Evolutionary conservation across 2,888 invertebrate species (phyloP), one percentile per base, ranked within the genome.

Genomic region (Coremacera marginata): DNA sequence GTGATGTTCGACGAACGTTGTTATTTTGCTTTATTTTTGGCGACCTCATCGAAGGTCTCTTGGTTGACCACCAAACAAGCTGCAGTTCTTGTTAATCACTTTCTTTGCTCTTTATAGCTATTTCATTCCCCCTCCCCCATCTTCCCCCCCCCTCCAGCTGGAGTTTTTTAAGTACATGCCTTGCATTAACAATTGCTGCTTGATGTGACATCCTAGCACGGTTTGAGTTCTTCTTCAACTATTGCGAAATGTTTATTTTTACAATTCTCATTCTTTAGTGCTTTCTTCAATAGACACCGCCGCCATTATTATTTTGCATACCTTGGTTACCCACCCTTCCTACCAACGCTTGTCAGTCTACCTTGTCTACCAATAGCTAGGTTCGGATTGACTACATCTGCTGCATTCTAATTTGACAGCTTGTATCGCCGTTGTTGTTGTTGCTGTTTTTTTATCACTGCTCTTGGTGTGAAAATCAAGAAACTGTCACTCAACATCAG

Each of bases 401-500:
- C 65, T 74, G 74, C 65, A 74, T 74, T 74, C 65, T 74, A 74
- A 74, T 65, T 74, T 67, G 67, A 52, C 65, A 67, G 52, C 65
- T 5, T 31, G 27, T 34, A n/a, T 27, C 4, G 65, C 63, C 34
- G 27, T n/a, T 65, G 34, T 49, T 65, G 77, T 34, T 78, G 77
- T 77, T 77, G 73, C 44, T 75, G 49, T 70, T 77, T 70, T 77
- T 70, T 68, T 73, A 52, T 55, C 75, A 73, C 70, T 60, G 25
- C 67, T 27, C 5, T 34, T 74, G 74, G 74, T 67, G 74, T 74
- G 74, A 74, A 74, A 74, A 74, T 67, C 74, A 55, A 67, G 65
- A 22, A 31, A 74, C 55, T 55, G 74, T 65, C 67, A 74, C n/a
- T 74, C 74, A 65, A 65, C 55, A 31, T 34, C 67, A 55, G 34